Evolutionary conservation across 2,888 invertebrate species (phyloP), one percentile per base, ranked within the genome.

Genomic region (Phlogophora meticulosa): DNA sequence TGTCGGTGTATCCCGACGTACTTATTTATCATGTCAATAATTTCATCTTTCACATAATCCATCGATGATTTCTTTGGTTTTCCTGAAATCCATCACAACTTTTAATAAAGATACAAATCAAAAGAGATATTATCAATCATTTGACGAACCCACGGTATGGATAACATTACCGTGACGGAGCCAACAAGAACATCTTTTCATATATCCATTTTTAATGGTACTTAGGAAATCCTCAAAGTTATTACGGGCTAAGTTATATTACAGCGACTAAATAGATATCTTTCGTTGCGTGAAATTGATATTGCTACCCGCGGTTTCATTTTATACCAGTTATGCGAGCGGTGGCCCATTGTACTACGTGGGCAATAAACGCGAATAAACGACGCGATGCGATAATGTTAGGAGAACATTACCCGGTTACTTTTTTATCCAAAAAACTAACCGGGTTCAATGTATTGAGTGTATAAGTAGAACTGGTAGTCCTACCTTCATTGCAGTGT

Each of bases 231-330:
- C 53, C 40, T 28, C 13, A 24, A 62, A 71, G 20, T 56, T 76
- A 59, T 57, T 65, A 62, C 57, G 2, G 38, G 17, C 32, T 51
- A 78, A 68, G 62, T 74, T 69, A 58, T 66, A 63, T 71, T 69
- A 49, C 55, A 46, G 45, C 43, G 48, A 45, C 71, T 69, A 66
- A 71, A 55, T 38, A 82, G 79, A 62, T 72, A 82, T 42, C 66
- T 56, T 59, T 42, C n/a, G 68, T 72, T 79, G 82, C 82, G 82
- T 80, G 82, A 82, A 80, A 80, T 82, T 82, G 76, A 69, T 82
- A 69, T 68, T 43, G 53, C 53, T 28, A 36, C 42, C 32, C 24
- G n/a, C 48, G 60, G 68, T 65, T 81, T 55, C 45, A 46, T 73
- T 57, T 77, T 34, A 34, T 15, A 43, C 42, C 43, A 34, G 38